Base-by-base conservation (phyloP, 2,797 vertebrate species). In the Macropodus opercularis region DNA sequence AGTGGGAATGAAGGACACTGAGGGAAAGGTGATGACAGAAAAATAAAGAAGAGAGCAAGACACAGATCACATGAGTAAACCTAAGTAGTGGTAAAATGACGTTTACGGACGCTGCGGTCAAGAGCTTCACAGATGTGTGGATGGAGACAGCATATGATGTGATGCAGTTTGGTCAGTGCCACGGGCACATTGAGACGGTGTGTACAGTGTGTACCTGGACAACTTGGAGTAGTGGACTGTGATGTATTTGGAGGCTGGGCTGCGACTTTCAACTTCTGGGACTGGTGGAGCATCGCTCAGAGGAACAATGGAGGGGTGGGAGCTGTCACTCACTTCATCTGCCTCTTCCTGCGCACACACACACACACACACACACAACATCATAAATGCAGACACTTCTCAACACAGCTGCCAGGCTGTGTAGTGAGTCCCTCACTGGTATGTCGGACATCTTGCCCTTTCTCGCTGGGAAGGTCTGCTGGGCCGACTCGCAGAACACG, bases 261-360 rank as follows among this genome's bases (percentile, higher is more conserved):
- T 74, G 47, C 52, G 42, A 31, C 43, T 77, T 38, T 81, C 72
- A 32, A 52, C 80, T 19, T 84, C 82, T 48, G 82, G 58, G 62
- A 81, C 61, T 38, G 82, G 87, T 35, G 80, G 60, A 31, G 86
- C 84, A 23, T 94, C 92, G 43, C 87, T 90, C 40, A 94, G 77
- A 32, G 93, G 92, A 57, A 93, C 68, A 1, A 94, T 93, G 57
- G 89, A 66, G 0, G 93, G 92, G 35, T 93, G 89, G 44, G 71
- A 61, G 57, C 67, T 83, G 66, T 94, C 92, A 79, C 81, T 89
- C 69, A 87, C 50, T 13, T 92, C 91, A 55, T 94, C 92, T 43
- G 86, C 79, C 59, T 94, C 92, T 55, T 93, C 85, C 82, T 85
- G 22, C 21, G 17, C 14, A 21, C 22, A 38, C 15, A 47, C 10